These are phyloP conservation scores for Littorina saxatilis DNA, from an alignment of 1,140 invertebrate genomes.

Conservation along the genomic window DNA sequence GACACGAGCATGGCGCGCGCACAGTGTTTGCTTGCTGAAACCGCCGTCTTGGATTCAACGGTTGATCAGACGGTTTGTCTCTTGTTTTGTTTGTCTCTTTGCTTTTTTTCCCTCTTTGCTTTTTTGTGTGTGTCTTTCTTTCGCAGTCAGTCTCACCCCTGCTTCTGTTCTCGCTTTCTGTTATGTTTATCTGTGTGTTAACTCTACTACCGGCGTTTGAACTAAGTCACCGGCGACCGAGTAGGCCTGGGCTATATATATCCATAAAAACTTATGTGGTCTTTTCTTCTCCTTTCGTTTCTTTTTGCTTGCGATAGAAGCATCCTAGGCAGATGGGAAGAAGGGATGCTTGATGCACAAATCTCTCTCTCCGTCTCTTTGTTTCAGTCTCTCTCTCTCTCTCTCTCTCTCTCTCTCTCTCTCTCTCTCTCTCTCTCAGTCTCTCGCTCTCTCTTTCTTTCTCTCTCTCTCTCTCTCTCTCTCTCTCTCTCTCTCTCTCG, in stretches of 20 bases:
- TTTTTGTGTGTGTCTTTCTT: slow-evolving; percentile 29
- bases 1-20: not conserved
- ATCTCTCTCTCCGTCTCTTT: too few relatives aligned
- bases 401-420: slow-evolving; percentile 31
- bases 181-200: too few relatives aligned
- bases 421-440: slow-evolving; percentile 46
- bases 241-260: too few relatives aligned
- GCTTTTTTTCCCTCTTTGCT: slow-evolving; percentile 6
- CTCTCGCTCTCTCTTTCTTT: too few relatives aligned
- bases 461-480: slow-evolving; percentile 29
- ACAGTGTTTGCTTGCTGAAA: not conserved
- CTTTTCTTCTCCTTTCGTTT: too few relatives aligned
- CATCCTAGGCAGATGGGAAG: too few relatives aligned
- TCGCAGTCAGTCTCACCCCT: slow-evolving; percentile 37
- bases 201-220: too few relatives aligned
- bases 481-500: too few relatives aligned
- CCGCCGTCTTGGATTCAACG: not conserved
- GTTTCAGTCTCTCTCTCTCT: slow-evolving; percentile 16
- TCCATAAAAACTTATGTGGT: too few relatives aligned
- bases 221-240: too few relatives aligned
- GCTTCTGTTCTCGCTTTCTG: slow-evolving; percentile 30
- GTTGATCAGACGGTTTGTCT: not conserved
- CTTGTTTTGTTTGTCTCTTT: slow-evolving; percentile 23
- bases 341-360: too few relatives aligned
- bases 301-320: too few relatives aligned